phyloP scores from a whole-genome alignment of 2,113 vertebrate species.

The Sylvilagus bachmani region DNA sequence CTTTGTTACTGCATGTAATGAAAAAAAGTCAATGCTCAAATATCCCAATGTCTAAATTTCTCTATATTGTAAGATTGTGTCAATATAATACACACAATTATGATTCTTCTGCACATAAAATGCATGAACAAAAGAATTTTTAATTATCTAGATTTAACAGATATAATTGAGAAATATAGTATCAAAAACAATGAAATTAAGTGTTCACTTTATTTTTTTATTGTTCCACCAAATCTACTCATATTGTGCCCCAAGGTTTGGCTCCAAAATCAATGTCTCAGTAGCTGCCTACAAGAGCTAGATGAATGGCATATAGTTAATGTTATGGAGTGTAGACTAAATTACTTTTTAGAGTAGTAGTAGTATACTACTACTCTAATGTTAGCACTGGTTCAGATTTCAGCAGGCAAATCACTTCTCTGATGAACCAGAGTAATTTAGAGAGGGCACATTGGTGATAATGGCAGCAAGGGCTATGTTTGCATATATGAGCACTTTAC shows the following conservation, averaged over 20 bases:
- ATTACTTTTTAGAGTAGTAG: background rate
- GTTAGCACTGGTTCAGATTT: background rate
- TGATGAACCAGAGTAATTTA: background rate
- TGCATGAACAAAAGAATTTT: background rate
- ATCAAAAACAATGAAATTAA: background rate
- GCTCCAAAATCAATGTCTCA: background rate
- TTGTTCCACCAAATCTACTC: background rate
- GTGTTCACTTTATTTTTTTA: background rate
- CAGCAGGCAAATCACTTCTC: background rate
- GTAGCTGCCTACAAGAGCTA: background rate
- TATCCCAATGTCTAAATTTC: background rate
- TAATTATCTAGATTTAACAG: background rate
- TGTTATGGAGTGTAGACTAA: background rate
- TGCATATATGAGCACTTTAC: background rate
- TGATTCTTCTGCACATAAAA: background rate
- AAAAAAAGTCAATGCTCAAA: conserved; percentile 54
- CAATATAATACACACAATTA: background rate
- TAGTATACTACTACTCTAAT: background rate
- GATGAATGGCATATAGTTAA: background rate
- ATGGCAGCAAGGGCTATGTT: background rate
- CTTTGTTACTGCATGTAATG: background rate
- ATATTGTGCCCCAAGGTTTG: background rate
- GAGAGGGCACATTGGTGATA: background rate
- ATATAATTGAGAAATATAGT: background rate
- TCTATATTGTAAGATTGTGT: conserved; percentile 21